A percentile compares a stretch with the other conserved stretches of the same genome.
Evolutionary conservation across 2,888 invertebrate species (phyloP).

Genomic region (Meteorus colon): DNA sequence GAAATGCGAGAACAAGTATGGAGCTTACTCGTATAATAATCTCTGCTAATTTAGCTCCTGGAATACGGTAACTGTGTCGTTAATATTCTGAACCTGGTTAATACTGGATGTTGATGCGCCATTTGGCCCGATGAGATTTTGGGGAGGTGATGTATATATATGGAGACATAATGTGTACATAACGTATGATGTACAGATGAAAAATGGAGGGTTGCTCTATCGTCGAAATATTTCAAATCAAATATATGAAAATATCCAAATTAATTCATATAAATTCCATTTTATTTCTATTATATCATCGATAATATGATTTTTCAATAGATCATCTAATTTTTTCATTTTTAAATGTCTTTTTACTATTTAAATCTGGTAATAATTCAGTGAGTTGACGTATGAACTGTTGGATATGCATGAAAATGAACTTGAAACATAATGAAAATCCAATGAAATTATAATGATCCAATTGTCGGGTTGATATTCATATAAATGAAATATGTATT

Average conservation of each 20-base stretch:
- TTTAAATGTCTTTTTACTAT: too few species aligned
- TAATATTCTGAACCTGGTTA: conserved; percentile 72
- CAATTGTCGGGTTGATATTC: conserved; percentile 69
- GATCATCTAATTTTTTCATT: too few species aligned
- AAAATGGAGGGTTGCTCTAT: neutral
- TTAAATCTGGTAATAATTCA: neutral
- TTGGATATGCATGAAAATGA: neutral
- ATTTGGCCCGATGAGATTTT: conserved; percentile 73
- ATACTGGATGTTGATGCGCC: conserved; percentile 73
- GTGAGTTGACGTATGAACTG: neutral
- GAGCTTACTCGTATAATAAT: conserved; percentile 70
- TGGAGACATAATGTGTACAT: neutral
- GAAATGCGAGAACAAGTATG: conserved; percentile 56
- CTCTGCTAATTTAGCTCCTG: conserved; percentile 72
- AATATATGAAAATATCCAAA: neutral
- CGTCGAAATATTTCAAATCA: neutral
- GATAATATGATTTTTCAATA: too few species aligned
- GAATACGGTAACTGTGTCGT: conserved; percentile 72
- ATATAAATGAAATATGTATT: conserved; percentile 50
- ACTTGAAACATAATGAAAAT: conserved; percentile 65
- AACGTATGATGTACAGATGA: neutral
- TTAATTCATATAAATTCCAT: neutral
- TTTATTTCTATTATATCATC: too few species aligned
- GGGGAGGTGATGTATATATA: conserved; percentile 54
- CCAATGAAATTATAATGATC: conserved; percentile 73